Conservation (phyloP, 2,888 invertebrate genomes). For the Eurytoma adleriae region DNA sequence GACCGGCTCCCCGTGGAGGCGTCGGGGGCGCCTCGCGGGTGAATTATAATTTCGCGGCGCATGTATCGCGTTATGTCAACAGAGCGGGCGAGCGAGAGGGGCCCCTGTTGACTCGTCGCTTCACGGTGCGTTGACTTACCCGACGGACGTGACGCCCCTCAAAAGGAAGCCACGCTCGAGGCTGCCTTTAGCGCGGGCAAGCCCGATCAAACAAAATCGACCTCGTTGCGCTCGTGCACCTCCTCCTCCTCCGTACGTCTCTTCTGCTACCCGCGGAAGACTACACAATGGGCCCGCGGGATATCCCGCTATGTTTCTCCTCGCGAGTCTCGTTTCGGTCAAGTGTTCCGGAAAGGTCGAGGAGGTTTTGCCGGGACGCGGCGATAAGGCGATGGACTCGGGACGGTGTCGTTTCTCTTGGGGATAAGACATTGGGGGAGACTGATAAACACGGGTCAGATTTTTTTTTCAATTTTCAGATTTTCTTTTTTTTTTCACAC, state of each 20-base stretch:
- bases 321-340: background rate
- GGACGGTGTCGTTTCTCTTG: no score
- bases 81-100: background rate
- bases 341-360: no score
- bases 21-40: background rate
- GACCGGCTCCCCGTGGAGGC: background rate
- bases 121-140: conserved; percentile 40
- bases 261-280: no score
- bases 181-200: background rate
- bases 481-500: no score
- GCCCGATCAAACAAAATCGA: conserved; percentile 48
- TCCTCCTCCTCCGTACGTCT: background rate
- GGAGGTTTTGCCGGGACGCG: no score
- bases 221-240: conserved; percentile 3
- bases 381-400: no score
- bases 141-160: conserved; percentile 28
- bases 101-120: conserved; percentile 12
- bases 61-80: conserved; percentile 42
- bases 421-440: no score
- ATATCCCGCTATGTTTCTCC: background rate
- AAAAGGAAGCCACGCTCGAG: conserved; percentile 20
- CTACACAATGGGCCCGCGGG: background rate
- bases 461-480: no score
- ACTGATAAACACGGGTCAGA: no score
- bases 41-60: conserved; percentile 16